These are phyloP conservation scores for Hydrozoanthus gracilis DNA, from an alignment of 92 coral and sea anemone species.

Conservation along the genomic window DNA sequence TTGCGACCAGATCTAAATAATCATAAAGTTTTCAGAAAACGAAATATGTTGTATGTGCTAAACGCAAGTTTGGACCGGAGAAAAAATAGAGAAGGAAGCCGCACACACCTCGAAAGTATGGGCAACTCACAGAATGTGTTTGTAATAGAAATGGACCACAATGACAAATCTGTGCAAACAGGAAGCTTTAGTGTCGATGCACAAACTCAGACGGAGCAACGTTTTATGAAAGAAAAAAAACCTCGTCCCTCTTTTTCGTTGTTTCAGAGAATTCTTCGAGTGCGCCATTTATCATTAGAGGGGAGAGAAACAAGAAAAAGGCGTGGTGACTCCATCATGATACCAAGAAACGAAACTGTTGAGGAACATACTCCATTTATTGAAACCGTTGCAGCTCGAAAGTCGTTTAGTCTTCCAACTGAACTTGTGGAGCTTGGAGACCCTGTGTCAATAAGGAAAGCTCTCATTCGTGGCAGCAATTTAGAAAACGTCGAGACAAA, in stretches of 20 bases:
- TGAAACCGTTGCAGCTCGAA: constrained; percentile 16
- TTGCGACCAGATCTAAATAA: constrained; percentile 66
- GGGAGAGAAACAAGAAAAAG: neutral
- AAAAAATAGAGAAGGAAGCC: constrained; percentile 16
- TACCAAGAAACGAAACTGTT: neutral
- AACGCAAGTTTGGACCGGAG: neutral
- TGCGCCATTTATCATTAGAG: constrained; percentile 24
- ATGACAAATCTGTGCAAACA: constrained; percentile 66
- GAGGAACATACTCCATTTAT: neutral
- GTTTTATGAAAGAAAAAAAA: neutral
- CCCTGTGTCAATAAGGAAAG: constrained; percentile 1
- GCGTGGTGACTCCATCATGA: neutral
- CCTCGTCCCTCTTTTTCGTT: constrained; percentile 11
- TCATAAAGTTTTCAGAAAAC: constrained; percentile 53
- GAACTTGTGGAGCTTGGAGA: neutral
- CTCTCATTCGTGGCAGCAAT: neutral
- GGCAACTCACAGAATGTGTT: constrained; percentile 55
- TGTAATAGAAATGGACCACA: constrained; percentile 51
- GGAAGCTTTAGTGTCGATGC: constrained; percentile 17
- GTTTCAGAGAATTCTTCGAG: constrained; percentile 11
- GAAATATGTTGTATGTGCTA: constrained; percentile 52
- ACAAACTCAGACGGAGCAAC: constrained; percentile 45
- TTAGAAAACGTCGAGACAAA: neutral
- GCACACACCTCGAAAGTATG: neutral
- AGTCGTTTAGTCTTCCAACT: constrained; percentile 24